Percentiles rank a stretch among this genome's conserved stretches.
phyloP scores from a whole-genome alignment of 2,888 invertebrate species.

The Pyrochroa serraticornis region DNA sequence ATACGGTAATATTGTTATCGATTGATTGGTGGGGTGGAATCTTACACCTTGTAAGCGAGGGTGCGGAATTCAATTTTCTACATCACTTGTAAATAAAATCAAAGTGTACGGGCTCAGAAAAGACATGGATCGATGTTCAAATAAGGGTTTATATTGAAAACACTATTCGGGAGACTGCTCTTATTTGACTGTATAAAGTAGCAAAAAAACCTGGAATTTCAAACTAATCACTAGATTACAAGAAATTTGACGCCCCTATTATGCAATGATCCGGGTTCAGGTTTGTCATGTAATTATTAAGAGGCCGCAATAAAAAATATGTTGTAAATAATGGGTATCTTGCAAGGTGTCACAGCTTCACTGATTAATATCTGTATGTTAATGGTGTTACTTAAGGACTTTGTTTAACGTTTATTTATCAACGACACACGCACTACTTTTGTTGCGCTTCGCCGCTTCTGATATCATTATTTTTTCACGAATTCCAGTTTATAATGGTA shows the following conservation, averaged over 20 bases:
- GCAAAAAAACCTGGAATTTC: slow-evolving; percentile 1
- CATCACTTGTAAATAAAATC: slow-evolving; percentile 61
- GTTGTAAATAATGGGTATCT: slow-evolving; percentile 1
- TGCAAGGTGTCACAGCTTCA: slow-evolving; percentile 18
- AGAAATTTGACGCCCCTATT: neutral
- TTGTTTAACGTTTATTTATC: slow-evolving; percentile 33
- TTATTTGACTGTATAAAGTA: neutral
- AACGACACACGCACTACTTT: slow-evolving; percentile 34
- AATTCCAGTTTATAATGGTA: no score
- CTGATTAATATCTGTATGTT: slow-evolving; percentile 48
- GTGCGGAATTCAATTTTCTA: slow-evolving; percentile 60
- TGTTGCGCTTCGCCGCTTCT: slow-evolving; percentile 19
- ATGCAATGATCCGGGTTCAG: no score
- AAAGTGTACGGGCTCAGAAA: slow-evolving; percentile 50
- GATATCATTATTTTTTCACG: neutral
- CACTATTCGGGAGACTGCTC: slow-evolving; percentile 3
- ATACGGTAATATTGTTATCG: slow-evolving; percentile 41
- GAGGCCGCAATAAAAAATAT: neutral
- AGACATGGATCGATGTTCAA: slow-evolving; percentile 45
- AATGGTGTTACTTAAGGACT: slow-evolving; percentile 46
- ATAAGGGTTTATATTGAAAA: slow-evolving; percentile 15
- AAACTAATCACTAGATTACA: neutral
- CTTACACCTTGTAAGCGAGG: slow-evolving; percentile 52
- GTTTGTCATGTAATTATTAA: slow-evolving; percentile 1
- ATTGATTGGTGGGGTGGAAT: slow-evolving; percentile 49